Evolutionary conservation across 2,113 vertebrate genomes (phyloP).

Genomic region (Spea multiplicata): DNA sequence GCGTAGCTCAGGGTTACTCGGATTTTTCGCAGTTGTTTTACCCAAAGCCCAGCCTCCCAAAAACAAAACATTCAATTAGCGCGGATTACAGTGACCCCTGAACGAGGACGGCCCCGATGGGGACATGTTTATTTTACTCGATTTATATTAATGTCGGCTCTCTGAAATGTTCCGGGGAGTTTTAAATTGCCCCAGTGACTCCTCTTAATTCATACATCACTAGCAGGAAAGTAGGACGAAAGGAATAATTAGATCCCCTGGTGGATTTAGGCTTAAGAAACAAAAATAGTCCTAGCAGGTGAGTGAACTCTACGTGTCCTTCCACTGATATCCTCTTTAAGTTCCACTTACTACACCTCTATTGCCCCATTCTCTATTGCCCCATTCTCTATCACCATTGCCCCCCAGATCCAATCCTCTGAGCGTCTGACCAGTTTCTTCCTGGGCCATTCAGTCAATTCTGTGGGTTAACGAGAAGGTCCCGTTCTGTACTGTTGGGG

Average conservation of each 20-base stretch:
- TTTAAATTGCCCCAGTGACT: background rate
- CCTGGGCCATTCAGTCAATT: no score
- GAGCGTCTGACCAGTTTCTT: no score
- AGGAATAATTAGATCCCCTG: conserved; percentile 4
- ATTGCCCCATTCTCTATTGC: background rate
- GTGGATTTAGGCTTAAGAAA: no score
- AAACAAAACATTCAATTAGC: background rate
- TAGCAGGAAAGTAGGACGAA: conserved; percentile 7
- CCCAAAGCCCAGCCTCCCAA: no score
- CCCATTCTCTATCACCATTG: background rate
- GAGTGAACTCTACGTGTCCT: background rate
- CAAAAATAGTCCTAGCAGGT: background rate
- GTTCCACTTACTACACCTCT: background rate
- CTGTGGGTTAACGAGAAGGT: no score
- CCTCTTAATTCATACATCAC: conserved; percentile 2
- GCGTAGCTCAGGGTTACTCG: no score
- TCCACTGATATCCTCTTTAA: background rate
- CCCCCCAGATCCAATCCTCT: no score
- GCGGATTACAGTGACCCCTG: conserved; percentile 1
- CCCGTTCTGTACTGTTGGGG: no score
- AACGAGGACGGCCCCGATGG: background rate
- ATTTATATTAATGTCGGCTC: background rate
- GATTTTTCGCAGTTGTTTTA: no score
- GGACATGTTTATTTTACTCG: background rate
- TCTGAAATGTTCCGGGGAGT: background rate